Conservation (phyloP, 2,888 invertebrate species). For the Pristionchus mayeri region DNA sequence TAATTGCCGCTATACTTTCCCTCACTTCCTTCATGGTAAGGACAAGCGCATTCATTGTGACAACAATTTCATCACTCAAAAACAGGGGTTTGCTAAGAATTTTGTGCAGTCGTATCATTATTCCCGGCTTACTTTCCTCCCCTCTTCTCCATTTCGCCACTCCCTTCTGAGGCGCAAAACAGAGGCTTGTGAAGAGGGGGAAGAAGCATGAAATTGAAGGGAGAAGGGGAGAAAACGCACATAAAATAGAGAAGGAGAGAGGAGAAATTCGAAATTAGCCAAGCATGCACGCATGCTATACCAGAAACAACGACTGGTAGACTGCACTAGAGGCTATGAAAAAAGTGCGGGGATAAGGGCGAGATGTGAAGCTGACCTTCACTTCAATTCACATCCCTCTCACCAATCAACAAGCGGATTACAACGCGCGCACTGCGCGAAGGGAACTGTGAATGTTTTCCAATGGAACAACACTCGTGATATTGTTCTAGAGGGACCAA, state of each 20-base stretch:
- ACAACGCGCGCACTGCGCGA: background rate
- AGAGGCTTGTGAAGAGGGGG: background rate
- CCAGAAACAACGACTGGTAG: too few relatives aligned
- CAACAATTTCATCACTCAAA: too few relatives aligned
- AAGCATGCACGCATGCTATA: background rate
- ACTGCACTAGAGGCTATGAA: background rate
- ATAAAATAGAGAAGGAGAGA: background rate
- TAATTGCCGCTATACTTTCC: too few relatives aligned
- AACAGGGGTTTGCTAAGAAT: too few relatives aligned
- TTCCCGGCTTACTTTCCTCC: constrained; percentile 9
- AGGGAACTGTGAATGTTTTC: background rate
- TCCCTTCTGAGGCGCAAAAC: constrained; percentile 32
- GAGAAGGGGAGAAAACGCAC: background rate
- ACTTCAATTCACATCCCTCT: background rate
- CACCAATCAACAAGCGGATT: constrained; percentile 16
- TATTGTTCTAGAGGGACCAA: too few relatives aligned
- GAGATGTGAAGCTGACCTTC: constrained; percentile 2
- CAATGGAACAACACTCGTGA: background rate
- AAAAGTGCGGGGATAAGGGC: background rate
- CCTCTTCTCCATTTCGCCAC: background rate
- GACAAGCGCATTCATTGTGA: too few relatives aligned
- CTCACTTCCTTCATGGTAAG: too few relatives aligned
- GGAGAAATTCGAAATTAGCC: constrained; percentile 21
- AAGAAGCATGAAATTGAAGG: constrained; percentile 22
- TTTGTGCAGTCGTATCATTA: background rate